These are phyloP conservation scores for Epinotia ramella DNA, from an alignment of 2,888 invertebrate species.

Conservation along the genomic window DNA sequence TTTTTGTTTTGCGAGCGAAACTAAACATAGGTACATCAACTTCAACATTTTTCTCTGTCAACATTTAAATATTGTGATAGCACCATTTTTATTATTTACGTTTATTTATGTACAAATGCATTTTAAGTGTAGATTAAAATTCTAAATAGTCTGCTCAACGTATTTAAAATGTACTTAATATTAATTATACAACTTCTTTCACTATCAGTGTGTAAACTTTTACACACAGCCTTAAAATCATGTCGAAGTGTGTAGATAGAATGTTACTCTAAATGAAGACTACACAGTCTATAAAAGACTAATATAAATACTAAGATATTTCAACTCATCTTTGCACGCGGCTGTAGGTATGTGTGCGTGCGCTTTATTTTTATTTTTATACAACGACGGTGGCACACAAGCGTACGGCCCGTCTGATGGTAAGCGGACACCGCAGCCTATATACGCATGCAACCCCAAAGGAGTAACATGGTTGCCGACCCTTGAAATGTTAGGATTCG, in stretches of 20 bases:
- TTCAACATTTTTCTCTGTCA: neutral
- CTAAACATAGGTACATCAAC: too few relatives aligned
- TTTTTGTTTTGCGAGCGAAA: too few relatives aligned
- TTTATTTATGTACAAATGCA: conserved; percentile 9
- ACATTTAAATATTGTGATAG: neutral
- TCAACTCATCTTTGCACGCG: too few relatives aligned
- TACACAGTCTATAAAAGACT: neutral
- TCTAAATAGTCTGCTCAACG: conserved; percentile 29
- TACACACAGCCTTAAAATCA: conserved; percentile 17
- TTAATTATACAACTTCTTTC: neutral
- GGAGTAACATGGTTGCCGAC: too few relatives aligned
- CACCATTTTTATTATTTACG: conserved; percentile 1
- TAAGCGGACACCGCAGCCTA: too few relatives aligned
- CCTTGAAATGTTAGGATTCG: too few relatives aligned
- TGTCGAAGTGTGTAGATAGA: neutral
- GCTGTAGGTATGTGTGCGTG: too few relatives aligned
- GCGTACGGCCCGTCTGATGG: too few relatives aligned
- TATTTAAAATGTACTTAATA: conserved; percentile 2
- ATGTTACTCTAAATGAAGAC: neutral
- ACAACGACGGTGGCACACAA: too few relatives aligned
- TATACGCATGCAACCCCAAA: too few relatives aligned
- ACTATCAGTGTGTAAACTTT: conserved; percentile 8
- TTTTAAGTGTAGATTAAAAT: conserved; percentile 18
- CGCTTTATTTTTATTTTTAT: too few relatives aligned
- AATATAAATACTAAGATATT: too few relatives aligned